phyloP scores from a whole-genome alignment of 2,888 invertebrate genomes.

The Fragum sueziense region DNA sequence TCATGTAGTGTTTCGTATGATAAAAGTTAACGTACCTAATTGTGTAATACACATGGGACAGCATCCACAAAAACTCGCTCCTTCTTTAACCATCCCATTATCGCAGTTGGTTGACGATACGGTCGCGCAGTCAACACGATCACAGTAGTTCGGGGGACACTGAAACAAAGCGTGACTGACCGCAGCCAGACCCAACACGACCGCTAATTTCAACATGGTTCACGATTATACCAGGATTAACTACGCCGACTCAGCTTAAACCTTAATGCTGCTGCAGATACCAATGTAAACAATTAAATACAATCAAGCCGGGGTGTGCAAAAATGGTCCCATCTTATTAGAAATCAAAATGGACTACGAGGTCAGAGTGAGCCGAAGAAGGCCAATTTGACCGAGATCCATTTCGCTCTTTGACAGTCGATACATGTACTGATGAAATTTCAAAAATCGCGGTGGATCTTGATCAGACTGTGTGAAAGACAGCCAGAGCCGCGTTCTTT shows the following conservation, averaged over 20 bases:
- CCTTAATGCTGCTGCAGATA: not conserved
- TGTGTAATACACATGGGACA: conserved; percentile 52
- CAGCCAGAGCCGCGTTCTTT: too few species aligned
- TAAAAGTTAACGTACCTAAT: conserved; percentile 38
- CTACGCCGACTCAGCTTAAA: not conserved
- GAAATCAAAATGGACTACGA: not conserved
- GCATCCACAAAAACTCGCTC: conserved; percentile 51
- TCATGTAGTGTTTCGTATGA: too few species aligned
- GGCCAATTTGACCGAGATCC: not conserved
- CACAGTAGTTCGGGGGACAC: conserved; percentile 50
- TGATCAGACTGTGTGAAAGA: too few species aligned
- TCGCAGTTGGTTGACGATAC: conserved; percentile 29
- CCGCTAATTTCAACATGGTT: conserved; percentile 37
- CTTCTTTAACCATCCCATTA: conserved; percentile 32
- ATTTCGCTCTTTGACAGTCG: too few species aligned
- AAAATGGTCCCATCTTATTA: not conserved
- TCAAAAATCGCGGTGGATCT: too few species aligned
- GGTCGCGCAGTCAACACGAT: conserved; percentile 23
- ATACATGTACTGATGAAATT: too few species aligned
- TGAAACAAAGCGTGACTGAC: conserved; percentile 33
- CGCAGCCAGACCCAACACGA: conserved; percentile 18
- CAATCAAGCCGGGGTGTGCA: not conserved
- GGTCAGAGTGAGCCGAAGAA: not conserved
- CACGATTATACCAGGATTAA: too few species aligned
- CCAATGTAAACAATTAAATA: not conserved